Conservation (phyloP, 2,888 invertebrate genomes). For the Bugulina stolonifera region DNA sequence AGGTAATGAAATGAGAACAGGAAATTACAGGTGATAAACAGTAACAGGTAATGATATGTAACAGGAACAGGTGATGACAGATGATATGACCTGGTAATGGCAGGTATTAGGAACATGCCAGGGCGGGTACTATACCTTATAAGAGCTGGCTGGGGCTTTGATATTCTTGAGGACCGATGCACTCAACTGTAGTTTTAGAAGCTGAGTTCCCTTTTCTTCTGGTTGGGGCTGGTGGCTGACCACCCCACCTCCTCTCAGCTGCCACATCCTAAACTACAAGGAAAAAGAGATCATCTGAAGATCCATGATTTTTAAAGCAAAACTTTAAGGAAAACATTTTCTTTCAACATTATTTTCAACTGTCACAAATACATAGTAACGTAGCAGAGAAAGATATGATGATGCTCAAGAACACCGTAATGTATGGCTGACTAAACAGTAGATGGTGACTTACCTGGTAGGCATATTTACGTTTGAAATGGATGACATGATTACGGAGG, state of each 20-base stretch:
- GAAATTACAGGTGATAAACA: too few species aligned
- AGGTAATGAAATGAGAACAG: too few species aligned
- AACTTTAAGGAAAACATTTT: too few species aligned
- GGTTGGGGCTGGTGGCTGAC: constrained; percentile 70
- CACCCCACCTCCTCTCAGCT: constrained; percentile 72
- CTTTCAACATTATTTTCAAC: too few species aligned
- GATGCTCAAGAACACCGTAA: too few species aligned
- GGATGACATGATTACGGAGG: constrained; percentile 85
- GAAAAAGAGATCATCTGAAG: neutral
- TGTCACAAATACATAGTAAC: too few species aligned
- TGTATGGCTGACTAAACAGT: neutral
- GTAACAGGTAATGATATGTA: too few species aligned
- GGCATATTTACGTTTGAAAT: constrained; percentile 62
- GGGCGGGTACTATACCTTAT: constrained; percentile 4
- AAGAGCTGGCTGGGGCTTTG: neutral
- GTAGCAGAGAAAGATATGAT: too few species aligned
- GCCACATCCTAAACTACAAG: constrained; percentile 67
- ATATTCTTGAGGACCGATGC: neutral
- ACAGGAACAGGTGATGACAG: too few species aligned
- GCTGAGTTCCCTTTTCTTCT: constrained; percentile 59
- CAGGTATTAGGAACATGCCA: too few species aligned
- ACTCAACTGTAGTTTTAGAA: constrained; percentile 41
- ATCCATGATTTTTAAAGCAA: too few species aligned
- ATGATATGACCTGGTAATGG: too few species aligned
- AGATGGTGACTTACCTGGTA: neutral